Evolutionary conservation across 1,140 invertebrate genomes (phyloP).

Genomic region (Nymphalis io): DNA sequence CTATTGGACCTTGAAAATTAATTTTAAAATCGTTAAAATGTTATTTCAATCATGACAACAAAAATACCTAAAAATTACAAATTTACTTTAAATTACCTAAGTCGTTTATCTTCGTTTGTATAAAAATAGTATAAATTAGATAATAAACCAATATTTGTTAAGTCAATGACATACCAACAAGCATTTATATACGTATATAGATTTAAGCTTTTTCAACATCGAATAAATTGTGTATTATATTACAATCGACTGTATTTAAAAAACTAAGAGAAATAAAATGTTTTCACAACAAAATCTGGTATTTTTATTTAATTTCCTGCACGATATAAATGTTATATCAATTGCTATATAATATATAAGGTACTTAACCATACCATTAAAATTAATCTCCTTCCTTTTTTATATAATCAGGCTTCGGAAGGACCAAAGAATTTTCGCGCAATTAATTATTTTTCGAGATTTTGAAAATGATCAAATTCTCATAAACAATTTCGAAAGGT

Average conservation of each 20-base stretch:
- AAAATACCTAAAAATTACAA: neutral
- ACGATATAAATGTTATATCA: too few relatives aligned
- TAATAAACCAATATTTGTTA: constrained; percentile 42
- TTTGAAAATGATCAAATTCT: too few relatives aligned
- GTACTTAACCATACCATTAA: too few relatives aligned
- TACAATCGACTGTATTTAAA: constrained; percentile 66
- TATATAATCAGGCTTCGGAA: too few relatives aligned
- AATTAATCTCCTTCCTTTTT: too few relatives aligned
- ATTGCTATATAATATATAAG: too few relatives aligned
- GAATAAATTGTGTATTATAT: constrained; percentile 48
- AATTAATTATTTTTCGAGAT: too few relatives aligned
- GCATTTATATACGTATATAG: constrained; percentile 66
- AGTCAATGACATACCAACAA: constrained; percentile 70
- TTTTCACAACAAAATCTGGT: constrained; percentile 51
- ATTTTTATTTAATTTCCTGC: neutral
- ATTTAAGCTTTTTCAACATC: constrained; percentile 56
- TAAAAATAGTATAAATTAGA: constrained; percentile 48
- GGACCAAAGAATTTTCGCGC: too few relatives aligned
- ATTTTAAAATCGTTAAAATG: neutral
- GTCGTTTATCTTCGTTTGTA: constrained; percentile 28
- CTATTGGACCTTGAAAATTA: neutral
- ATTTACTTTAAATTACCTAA: neutral
- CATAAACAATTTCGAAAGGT: too few relatives aligned
- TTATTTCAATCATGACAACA: neutral
- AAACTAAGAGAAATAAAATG: constrained; percentile 62